A percentile compares a stretch with the other conserved stretches of the same genome.
Evolutionary conservation across 2,113 vertebrate species (phyloP).

Genomic region (Pterocles burchelli): DNA sequence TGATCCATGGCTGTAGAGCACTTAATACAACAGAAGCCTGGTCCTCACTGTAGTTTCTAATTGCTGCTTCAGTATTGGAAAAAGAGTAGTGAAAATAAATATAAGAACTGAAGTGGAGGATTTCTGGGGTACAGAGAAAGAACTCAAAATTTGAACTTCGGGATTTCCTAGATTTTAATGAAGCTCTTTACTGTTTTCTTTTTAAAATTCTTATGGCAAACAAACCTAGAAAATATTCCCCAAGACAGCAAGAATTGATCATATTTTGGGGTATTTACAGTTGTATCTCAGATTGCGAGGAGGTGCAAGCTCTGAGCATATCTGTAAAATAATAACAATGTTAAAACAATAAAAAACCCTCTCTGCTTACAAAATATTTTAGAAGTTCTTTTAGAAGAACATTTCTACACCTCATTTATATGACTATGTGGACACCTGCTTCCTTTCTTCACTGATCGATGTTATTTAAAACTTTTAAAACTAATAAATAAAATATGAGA

Average conservation of each 20-base stretch:
- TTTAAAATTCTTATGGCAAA: not conserved
- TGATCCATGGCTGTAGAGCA: not conserved
- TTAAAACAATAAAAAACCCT: not conserved
- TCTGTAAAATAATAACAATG: not conserved
- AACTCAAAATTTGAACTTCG: not conserved
- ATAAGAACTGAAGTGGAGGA: not conserved
- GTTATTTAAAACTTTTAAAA: not conserved
- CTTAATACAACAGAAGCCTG: not conserved
- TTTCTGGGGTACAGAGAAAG: not conserved
- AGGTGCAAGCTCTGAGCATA: not conserved
- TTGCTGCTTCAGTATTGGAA: not conserved
- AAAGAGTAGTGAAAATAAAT: not conserved
- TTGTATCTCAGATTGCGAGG: not conserved
- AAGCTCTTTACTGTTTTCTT: not conserved
- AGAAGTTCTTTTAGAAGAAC: not conserved
- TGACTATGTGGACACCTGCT: not conserved
- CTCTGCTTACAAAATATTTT: not conserved
- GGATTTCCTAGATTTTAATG: not conserved
- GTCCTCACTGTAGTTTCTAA: not conserved
- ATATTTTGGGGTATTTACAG: not conserved
- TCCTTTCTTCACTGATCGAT: not conserved
- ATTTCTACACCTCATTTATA: not conserved
- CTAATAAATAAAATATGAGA: constrained; percentile 6
- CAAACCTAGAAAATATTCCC: not conserved
- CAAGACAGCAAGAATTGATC: not conserved